Percentiles rank a stretch among this genome's conserved stretches.
Conservation (phyloP, 2,888 invertebrate species). For the Chloroclysta siterata region DNA sequence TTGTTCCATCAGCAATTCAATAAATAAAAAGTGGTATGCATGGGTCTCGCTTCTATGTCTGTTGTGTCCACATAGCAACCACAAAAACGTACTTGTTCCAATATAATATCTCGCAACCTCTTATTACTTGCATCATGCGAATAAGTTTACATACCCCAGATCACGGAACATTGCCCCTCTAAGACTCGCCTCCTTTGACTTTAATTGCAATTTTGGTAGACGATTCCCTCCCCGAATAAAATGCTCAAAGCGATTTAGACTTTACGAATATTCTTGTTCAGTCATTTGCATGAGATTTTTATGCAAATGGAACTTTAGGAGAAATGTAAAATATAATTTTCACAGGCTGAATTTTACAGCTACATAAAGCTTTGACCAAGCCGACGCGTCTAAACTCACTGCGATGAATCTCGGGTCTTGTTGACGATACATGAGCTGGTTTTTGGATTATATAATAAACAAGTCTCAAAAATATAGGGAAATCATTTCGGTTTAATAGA, state of each 20-base stretch:
- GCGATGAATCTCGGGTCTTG: too few relatives aligned
- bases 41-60: too few relatives aligned
- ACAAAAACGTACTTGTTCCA: not conserved
- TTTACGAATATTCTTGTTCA: constrained; percentile 18
- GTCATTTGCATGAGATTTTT: constrained; percentile 20
- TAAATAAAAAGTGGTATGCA: too few relatives aligned
- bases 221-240: constrained; percentile 47
- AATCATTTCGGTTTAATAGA: constrained; percentile 1
- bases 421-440: too few relatives aligned
- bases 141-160: constrained; percentile 63
- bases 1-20: too few relatives aligned
- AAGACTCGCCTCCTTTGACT: constrained; percentile 62
- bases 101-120: constrained; percentile 30
- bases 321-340: constrained; percentile 4
- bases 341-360: not conserved
- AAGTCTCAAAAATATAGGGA: not conserved
- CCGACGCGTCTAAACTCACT: not conserved
- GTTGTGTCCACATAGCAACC: too few relatives aligned
- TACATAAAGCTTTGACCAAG: not conserved
- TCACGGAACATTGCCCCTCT: constrained; percentile 64
- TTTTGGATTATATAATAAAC: too few relatives aligned
- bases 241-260: constrained; percentile 32
- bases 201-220: constrained; percentile 64
- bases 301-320: not conserved
- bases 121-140: constrained; percentile 45